Evolutionary conservation across 2,888 invertebrate species (phyloP), one percentile per base, ranked within the genome.

Genomic region (Pristionchus exspectatus): DNA sequence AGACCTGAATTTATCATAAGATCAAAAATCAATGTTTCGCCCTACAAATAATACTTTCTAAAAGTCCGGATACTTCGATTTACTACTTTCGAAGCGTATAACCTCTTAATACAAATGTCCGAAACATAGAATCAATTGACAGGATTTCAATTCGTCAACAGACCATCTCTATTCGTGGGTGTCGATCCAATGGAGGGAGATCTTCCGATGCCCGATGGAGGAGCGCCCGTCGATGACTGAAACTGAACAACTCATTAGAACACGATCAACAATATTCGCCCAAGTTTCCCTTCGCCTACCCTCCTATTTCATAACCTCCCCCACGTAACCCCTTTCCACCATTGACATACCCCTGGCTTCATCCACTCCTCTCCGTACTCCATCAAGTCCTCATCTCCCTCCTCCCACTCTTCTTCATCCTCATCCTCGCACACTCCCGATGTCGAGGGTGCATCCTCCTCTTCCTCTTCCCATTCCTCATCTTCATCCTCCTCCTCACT

Each of bases 371-470:
- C 81, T 50, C 81, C 81, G 10, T 81, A 81, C 50, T 81, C 50
- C 81, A 81, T 81, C 81, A 81, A 81, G 16, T 81, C 81, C 50
- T 81, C 81, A 21, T 63, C 85, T 21, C 33, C 81, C 44, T 81
- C 81, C 50, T 81, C 81, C 81, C 81, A 81, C 7, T 81, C 81
- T 21, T 81, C 81, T 85, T 56, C 85, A 85, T 63, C 56, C 33
- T 63, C 85, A 85, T 63, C 56, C 56, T 63, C 85, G 16, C 85
- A 56, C 21, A 63, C 85, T 56, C 85, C 56, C 18, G 85, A 63
- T 24, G 85, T 63, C 3, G 63, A 63, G 1, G 59, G 63, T 24
- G 85, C 33, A 44, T 56, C 56, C 12, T 84, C 84, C 56, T 84
- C 84, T 10, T 84, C 84, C 30, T 84, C 81, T 33, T 30, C 27